phyloP scores from a whole-genome alignment of 2,797 vertebrate genomes.

The Galagoides demidoff region DNA sequence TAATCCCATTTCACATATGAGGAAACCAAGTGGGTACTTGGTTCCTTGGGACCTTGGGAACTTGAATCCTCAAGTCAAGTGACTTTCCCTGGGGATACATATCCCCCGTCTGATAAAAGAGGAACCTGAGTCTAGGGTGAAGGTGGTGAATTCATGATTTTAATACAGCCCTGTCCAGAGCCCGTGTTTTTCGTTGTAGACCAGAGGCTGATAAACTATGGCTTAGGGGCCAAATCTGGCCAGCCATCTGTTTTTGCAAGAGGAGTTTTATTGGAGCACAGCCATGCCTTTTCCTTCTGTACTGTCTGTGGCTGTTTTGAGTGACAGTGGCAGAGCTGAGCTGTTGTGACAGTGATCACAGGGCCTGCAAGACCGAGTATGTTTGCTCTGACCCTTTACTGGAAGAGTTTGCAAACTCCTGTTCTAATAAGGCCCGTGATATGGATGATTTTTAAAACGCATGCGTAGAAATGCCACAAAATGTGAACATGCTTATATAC shows the following conservation, averaged over 20 bases:
- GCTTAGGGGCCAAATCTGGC: fast-evolving
- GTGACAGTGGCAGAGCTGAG: fast-evolving
- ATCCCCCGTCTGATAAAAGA: background rate
- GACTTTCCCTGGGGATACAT: background rate
- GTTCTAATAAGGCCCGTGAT: background rate
- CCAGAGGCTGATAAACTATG: fast-evolving
- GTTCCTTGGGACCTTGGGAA: no score
- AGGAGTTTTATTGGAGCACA: background rate
- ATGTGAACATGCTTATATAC: fast-evolving
- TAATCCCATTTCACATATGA: background rate
- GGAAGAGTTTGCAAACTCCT: background rate
- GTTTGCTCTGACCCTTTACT: background rate
- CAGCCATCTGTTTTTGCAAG: background rate
- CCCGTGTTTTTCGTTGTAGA: background rate
- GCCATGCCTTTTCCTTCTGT: fast-evolving
- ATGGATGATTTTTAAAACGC: background rate
- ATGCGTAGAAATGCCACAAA: background rate
- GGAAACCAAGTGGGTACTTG: background rate
- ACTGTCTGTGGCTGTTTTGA: background rate
- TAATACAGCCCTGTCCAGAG: background rate
- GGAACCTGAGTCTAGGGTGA: background rate
- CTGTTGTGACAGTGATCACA: background rate
- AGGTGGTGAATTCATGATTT: background rate
- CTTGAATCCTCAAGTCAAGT: background rate
- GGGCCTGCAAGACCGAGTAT: background rate